Evolutionary conservation across 2,888 invertebrate species (phyloP).

Genomic region (Drosophila multiciliata): DNA sequence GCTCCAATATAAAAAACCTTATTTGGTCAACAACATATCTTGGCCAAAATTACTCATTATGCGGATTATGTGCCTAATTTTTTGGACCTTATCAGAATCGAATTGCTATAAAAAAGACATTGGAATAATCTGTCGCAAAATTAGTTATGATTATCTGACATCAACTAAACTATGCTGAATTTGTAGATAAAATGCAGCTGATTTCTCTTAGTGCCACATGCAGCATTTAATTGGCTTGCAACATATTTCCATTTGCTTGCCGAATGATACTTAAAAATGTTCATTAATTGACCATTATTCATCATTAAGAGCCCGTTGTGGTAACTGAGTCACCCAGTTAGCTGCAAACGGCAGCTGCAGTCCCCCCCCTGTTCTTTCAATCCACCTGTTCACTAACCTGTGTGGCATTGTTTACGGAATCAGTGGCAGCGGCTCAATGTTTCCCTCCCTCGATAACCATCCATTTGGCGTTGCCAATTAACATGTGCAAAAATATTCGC

Average conservation of each 20-base stretch:
- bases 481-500: conserved; percentile 65
- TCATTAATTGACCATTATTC: conserved; percentile 2
- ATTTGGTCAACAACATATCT: neutral
- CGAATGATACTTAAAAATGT: conserved; percentile 5
- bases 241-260: neutral
- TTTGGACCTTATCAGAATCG: neutral
- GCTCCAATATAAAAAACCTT: neutral
- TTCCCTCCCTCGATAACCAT: neutral
- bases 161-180: neutral
- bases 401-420: conserved; percentile 41
- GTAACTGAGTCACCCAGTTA: conserved; percentile 22
- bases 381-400: conserved; percentile 58
- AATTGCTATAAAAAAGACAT: neutral
- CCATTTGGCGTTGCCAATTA: conserved; percentile 20
- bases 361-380: conserved; percentile 2
- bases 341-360: neutral
- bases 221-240: neutral
- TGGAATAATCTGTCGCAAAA: neutral
- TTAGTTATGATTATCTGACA: neutral
- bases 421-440: conserved; percentile 50
- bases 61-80: neutral
- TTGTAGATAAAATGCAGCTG: neutral
- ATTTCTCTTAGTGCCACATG: neutral
- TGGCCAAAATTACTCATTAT: neutral
- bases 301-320: conserved; percentile 18